phyloP scores from a whole-genome alignment of 2,888 invertebrate genomes.

The Andrena trimmerana region DNA sequence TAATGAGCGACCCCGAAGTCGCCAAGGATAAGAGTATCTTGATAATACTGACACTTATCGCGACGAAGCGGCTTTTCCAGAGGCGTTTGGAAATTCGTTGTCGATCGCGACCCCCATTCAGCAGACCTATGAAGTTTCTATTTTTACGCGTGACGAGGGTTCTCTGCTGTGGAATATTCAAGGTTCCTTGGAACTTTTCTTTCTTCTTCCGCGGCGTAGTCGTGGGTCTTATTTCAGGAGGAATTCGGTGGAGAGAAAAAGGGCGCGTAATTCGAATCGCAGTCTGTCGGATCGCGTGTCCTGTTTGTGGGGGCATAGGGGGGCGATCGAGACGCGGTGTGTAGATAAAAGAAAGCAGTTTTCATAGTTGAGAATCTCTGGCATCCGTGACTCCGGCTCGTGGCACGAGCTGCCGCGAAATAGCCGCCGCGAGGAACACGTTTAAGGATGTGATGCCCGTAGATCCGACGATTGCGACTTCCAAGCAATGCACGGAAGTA shows the following conservation, averaged over 20 bases:
- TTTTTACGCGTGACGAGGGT: conserved; percentile 45
- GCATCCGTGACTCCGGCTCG: conserved; percentile 50
- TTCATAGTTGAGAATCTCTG: conserved; percentile 51
- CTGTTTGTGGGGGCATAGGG: no score
- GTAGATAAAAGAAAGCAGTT: conserved; percentile 10
- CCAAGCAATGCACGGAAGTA: conserved; percentile 33
- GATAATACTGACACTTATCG: background rate
- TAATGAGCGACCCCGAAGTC: background rate
- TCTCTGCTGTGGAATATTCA: conserved; percentile 7
- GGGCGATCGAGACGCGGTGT: background rate
- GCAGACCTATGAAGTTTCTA: conserved; percentile 49
- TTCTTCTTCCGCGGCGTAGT: no score
- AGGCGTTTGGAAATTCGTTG: conserved; percentile 22
- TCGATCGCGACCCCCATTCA: conserved; percentile 39
- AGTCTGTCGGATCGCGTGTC: no score
- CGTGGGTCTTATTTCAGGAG: no score
- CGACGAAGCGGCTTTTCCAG: conserved; percentile 8
- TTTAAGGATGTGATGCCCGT: conserved; percentile 39
- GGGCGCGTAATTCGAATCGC: no score
- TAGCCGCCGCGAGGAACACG: conserved; percentile 32
- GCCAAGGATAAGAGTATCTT: background rate
- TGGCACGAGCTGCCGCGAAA: conserved; percentile 50
- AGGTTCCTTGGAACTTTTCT: background rate
- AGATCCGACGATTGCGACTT: conserved; percentile 49
- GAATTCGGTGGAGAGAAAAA: no score